Evolutionary conservation across 2,888 invertebrate genomes (phyloP), one percentile per base, ranked within the genome.

Genomic region (Melanostoma mellinum): DNA sequence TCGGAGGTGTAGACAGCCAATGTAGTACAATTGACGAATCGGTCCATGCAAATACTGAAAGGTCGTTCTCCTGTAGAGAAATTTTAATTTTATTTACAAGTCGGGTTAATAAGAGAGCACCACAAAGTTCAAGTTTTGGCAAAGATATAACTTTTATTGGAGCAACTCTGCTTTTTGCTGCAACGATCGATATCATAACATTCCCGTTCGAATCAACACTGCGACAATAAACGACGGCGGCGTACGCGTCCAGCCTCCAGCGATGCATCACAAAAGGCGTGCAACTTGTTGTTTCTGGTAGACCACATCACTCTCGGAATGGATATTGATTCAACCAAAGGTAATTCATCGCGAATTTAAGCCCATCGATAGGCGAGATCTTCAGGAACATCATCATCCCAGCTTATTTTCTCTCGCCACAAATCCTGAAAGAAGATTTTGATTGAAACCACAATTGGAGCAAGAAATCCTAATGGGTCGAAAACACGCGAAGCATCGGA

Each of bases 361-460:
- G 53, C 36, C 53, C 36, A 55, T 10, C 20, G 6, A 36, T 38
- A 4, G 20, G 38, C 55, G 8, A 56, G 38, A 8, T 56, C 55
- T 1, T 8, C 8, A 20, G 55, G 36, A 8, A 56, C 55, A n/a
- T 38, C 30, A 6, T 56, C 55, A 55, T 55, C 55, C 20, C 38
- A 56, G 0, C 38, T 35, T 3, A 48, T 6, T 6, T 48, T 48
- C 4, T 30, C 0, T 48, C 48, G 10, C 48, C 20, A 48, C 20
- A 48, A 6, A 0, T 48, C 48, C 30, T 48, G 48, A 10, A 82
- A 81, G 4, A 84, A 8, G 6, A 84, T 69, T 69, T 79, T 84
- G 9, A 86, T 48, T 20, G 20, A 10, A 20, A 20, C 48, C 4
- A 48, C 30, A 20, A 48, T 30, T 5, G 48, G 20, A 10, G 48